Conservation (phyloP, 2,888 invertebrate species). For the Yponomeuta sedellus region DNA sequence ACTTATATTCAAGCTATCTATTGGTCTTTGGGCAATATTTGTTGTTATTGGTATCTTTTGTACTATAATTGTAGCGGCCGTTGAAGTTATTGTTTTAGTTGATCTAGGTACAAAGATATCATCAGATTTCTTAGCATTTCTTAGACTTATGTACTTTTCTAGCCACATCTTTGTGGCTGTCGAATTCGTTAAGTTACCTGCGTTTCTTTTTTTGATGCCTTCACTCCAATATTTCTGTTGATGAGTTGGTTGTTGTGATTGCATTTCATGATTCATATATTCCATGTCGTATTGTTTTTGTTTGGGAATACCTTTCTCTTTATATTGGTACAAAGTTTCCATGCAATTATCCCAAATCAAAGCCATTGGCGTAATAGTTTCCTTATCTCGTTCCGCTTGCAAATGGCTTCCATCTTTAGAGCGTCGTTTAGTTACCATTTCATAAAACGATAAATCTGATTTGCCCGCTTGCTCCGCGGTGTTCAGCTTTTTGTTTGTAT, state of each 20-base stretch:
- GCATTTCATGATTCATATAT: conserved; percentile 35
- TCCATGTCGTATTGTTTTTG: conserved; percentile 36
- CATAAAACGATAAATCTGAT: conserved; percentile 35
- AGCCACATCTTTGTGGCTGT: conserved; percentile 48
- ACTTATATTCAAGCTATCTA: conserved; percentile 36
- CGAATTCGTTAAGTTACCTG: conserved; percentile 36
- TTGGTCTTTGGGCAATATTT: conserved; percentile 42
- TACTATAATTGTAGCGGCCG: conserved; percentile 29
- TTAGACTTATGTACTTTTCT: conserved; percentile 49
- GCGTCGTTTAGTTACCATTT: conserved; percentile 26
- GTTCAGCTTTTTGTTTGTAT: conserved; percentile 39
- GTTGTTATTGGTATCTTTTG: conserved; percentile 57
- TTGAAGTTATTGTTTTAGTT: conserved; percentile 20
- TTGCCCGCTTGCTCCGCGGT: conserved; percentile 36
- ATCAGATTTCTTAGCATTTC: conserved; percentile 40
- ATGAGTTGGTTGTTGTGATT: conserved; percentile 31
- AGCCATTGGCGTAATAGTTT: conserved; percentile 34
- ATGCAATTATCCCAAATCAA: conserved; percentile 60
- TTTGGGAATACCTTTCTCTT: conserved; percentile 31
- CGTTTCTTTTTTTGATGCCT: conserved; percentile 42
- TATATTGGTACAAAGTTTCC: conserved; percentile 44
- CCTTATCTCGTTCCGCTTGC: conserved; percentile 5
- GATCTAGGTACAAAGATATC: conserved; percentile 31
- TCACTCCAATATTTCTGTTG: conserved; percentile 38
- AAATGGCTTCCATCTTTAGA: conserved; percentile 18